Base-by-base conservation (phyloP, 1,140 invertebrate species). In the Metopolophium dirhodum region DNA sequence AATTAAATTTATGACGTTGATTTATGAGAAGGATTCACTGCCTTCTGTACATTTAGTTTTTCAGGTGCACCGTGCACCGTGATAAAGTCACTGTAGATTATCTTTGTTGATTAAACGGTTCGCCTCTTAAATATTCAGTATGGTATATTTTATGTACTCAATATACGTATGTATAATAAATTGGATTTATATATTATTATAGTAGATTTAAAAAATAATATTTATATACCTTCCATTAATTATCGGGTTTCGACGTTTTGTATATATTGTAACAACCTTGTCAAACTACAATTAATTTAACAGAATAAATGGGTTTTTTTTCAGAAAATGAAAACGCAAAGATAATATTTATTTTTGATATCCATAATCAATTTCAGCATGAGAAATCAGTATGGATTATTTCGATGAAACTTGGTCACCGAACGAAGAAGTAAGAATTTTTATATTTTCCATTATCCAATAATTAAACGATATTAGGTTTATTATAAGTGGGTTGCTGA, bases 361-460 rank as follows among this genome's bases (percentile, higher is more conserved):
- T 7, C 22, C 30, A 22, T 49, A 82, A 23, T 35, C 4, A 30
- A 49, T 26, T 7, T 85, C 77, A 93, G 91, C 49, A 93, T 93
- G 91, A 85, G 4, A 93, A 93, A 85, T 85, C 77, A 83, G 2
- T 2, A 93, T 93, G 91, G 91, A 93, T 37, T 37, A 51, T 93
- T 20, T 51, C 45, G 85, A 93, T 85, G 77, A 85, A 49, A 85
- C n/a, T 35, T 93, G 91, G 91, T 83, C 77, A 14, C 91, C 68
- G 23, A 85, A 93, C 47, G 68, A 93, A 93, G 91, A 93, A 51
- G 91, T 93, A 85, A 85, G 49, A 26, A 83, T 90, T 18, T 54
- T 37, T 3, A 22, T 88, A 54, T 35, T 51, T 22, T 37, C 8
- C 85, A 54, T 35, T 51, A 3, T 37, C 7, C 26, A 47, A 23